A percentile compares a stretch with the other conserved stretches of the same genome.
Evolutionary conservation across 1,140 invertebrate species (phyloP).

Genomic region (Cherax quadricarinatus): DNA sequence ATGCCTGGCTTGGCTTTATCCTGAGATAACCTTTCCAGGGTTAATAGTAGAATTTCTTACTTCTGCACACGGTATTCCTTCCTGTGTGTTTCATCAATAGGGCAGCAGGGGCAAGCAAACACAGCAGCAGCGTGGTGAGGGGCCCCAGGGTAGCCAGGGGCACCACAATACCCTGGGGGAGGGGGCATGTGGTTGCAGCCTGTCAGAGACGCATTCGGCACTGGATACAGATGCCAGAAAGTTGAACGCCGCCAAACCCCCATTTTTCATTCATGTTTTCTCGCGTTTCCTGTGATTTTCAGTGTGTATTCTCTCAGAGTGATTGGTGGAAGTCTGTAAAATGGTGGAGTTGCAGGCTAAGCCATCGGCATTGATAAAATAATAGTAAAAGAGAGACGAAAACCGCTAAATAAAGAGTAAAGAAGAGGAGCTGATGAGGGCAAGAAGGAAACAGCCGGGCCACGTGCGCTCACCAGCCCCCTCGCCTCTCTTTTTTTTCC

Average conservation of each 20-base stretch:
- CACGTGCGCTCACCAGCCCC: slow-evolving; percentile 38
- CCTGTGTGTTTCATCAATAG: neutral
- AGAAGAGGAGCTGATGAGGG: neutral
- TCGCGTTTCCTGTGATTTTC: neutral
- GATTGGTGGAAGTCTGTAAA: neutral
- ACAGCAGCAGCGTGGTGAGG: neutral
- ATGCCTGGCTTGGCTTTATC: no score
- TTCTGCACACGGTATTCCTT: neutral
- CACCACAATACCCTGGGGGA: slow-evolving; percentile 33
- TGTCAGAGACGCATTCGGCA: slow-evolving; percentile 58
- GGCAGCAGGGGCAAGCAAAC: neutral
- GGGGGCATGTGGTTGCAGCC: slow-evolving; percentile 63
- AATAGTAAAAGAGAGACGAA: neutral
- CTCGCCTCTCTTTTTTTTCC: neutral
- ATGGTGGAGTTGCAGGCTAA: neutral
- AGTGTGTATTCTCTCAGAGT: neutral
- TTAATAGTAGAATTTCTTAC: no score
- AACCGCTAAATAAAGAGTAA: neutral
- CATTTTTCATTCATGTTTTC: slow-evolving; percentile 35
- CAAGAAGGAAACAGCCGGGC: slow-evolving; percentile 41
- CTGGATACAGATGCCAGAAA: slow-evolving; percentile 64
- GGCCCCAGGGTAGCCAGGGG: slow-evolving; percentile 3
- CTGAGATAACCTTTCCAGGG: no score
- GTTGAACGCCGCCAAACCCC: neutral
- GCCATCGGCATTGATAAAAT: neutral